These are phyloP conservation scores for Charadrius vociferus DNA, from an alignment of 2,113 vertebrate genomes.

Conservation along the genomic window DNA sequence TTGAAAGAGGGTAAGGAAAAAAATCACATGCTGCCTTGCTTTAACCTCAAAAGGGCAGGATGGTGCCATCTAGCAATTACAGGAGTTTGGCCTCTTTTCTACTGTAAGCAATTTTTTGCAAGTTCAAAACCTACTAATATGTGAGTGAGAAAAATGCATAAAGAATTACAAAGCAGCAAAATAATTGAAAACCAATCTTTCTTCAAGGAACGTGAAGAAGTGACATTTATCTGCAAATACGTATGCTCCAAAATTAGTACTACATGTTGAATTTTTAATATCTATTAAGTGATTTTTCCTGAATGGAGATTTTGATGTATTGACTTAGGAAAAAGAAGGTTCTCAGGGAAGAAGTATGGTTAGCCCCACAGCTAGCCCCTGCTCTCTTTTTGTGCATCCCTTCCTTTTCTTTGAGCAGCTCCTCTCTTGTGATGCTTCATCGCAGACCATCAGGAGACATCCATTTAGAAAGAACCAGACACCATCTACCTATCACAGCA, in stretches of 20 bases:
- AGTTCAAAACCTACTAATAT: not conserved
- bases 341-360: not conserved
- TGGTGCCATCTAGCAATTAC: not conserved
- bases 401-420: not conserved
- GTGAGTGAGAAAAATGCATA: not conserved
- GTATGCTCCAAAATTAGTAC: not conserved
- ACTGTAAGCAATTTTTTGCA: not conserved
- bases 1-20: not conserved
- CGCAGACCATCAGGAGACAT: not conserved
- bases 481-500: not conserved
- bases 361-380: not conserved
- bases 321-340: not conserved
- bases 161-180: not conserved
- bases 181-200: not conserved
- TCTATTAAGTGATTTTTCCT: not conserved
- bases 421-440: not conserved
- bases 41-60: not conserved
- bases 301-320: not conserved
- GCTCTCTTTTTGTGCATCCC: not conserved
- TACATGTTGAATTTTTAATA: not conserved
- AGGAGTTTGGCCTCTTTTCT: not conserved
- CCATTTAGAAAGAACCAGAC: not conserved
- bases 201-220: not conserved
- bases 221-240: not conserved
- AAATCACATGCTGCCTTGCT: not conserved